phyloP scores from a whole-genome alignment of 2,113 vertebrate species.

The Stictonetta naevosa region DNA sequence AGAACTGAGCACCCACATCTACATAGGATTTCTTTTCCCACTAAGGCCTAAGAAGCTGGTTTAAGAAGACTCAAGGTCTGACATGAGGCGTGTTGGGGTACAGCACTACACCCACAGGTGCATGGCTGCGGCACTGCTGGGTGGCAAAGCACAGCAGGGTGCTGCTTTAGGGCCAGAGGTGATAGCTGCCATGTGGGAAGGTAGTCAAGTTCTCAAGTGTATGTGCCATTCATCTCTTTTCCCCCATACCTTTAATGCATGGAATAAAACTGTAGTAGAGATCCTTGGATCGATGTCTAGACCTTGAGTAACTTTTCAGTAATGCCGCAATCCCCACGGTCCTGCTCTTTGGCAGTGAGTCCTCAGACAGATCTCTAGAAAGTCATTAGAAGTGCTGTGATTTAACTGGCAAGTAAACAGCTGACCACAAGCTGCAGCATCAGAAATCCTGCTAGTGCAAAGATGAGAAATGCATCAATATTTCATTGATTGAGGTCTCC shows the following conservation, averaged over 20 bases:
- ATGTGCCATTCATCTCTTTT: neutral
- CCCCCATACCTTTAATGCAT: neutral
- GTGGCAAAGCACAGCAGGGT: neutral
- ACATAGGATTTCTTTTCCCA: rapidly evolving
- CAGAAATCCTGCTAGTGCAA: neutral
- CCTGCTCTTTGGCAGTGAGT: conserved; percentile 20
- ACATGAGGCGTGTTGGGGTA: neutral
- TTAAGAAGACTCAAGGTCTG: neutral
- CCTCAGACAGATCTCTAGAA: neutral
- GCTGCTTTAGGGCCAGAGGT: neutral
- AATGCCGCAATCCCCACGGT: conserved; percentile 53
- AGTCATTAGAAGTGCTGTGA: neutral
- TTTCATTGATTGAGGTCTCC: conserved; percentile 51
- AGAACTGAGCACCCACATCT: neutral
- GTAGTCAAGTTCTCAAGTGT: too few relatives aligned
- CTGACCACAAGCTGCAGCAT: neutral
- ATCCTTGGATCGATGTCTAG: conserved; percentile 3
- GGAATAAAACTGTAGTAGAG: neutral
- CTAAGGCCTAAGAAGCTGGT: neutral
- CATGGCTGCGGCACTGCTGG: neutral
- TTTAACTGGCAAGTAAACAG: conserved; percentile 14
- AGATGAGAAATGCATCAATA: conserved; percentile 41
- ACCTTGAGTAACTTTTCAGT: conserved; percentile 48
- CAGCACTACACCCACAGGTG: neutral
- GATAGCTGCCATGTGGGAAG: neutral